phyloP scores from a whole-genome alignment of 2,888 invertebrate genomes.

The Tiphia femorata region DNA sequence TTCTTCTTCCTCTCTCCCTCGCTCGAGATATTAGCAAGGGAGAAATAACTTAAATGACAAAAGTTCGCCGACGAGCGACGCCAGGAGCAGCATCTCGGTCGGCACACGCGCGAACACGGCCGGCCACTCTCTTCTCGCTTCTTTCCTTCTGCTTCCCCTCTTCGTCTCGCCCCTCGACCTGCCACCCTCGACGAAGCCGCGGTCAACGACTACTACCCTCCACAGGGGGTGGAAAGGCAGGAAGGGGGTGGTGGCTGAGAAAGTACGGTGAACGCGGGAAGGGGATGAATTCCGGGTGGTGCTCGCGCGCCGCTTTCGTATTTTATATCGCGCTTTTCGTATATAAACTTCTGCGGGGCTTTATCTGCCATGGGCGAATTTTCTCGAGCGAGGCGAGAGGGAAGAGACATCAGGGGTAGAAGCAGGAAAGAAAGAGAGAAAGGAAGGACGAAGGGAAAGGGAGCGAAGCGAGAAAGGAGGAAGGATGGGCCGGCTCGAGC shows the following conservation, averaged over 20 bases:
- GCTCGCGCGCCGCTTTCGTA: slow-evolving; percentile 29
- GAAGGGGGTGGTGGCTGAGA: background rate
- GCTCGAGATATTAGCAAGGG: slow-evolving; percentile 14
- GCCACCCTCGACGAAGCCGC: too few species aligned
- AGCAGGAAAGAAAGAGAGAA: background rate
- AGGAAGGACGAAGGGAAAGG: background rate
- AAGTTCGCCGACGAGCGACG: slow-evolving; percentile 17
- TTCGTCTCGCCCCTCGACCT: too few species aligned
- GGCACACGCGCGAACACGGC: too few species aligned
- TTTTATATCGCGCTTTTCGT: slow-evolving; percentile 30
- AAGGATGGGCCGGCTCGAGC: too few species aligned
- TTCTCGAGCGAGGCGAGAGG: slow-evolving; percentile 2
- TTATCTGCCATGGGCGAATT: slow-evolving; percentile 11
- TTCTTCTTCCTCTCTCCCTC: too few species aligned
- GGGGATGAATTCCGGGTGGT: slow-evolving; percentile 18
- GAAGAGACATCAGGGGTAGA: slow-evolving; percentile 10
- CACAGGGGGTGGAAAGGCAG: too few species aligned
- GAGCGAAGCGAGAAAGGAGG: background rate
- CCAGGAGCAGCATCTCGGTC: too few species aligned
- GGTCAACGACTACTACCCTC: too few species aligned
- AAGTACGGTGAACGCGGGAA: background rate
- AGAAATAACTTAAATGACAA: slow-evolving; percentile 25
- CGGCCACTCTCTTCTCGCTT: too few species aligned
- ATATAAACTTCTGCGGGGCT: slow-evolving; percentile 16
- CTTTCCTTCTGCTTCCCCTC: too few species aligned